A percentile compares a stretch with the other conserved stretches of the same genome.
These are phyloP conservation scores for Sebastolobus alascanus DNA, from an alignment of 2,797 vertebrate genomes.

Conservation along the genomic window DNA sequence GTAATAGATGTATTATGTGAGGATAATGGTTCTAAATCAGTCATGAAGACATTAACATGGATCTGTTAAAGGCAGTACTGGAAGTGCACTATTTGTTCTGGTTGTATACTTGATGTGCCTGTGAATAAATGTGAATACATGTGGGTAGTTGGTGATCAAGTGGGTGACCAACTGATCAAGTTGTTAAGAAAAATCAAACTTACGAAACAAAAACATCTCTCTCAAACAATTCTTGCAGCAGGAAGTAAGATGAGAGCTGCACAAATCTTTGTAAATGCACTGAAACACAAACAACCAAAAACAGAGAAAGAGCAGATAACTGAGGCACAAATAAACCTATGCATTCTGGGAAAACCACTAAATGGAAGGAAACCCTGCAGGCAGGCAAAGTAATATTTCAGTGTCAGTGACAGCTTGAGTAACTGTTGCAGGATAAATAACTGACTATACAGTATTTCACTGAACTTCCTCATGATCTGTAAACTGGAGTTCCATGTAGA, in stretches of 20 bases:
- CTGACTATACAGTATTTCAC: not conserved
- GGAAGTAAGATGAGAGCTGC: not conserved
- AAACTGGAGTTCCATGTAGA: constrained; percentile 23
- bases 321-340: not conserved
- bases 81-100: not conserved
- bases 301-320: constrained; percentile 23
- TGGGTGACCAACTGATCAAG: not conserved
- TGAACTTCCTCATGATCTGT: constrained; percentile 15
- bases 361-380: not conserved
- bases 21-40: not conserved
- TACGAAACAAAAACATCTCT: not conserved
- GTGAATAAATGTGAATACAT: not conserved
- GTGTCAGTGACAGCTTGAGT: not conserved
- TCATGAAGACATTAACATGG: not conserved
- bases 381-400: not conserved
- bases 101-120: not conserved
- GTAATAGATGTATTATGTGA: not conserved
- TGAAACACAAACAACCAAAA: constrained; percentile 8
- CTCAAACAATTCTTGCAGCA: not conserved
- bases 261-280: too few relatives aligned
- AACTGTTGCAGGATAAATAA: constrained; percentile 19
- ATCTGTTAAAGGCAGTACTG: not conserved
- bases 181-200: not conserved
- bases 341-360: constrained; percentile 1
- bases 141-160: not conserved